Conservation (phyloP, 2,888 invertebrate genomes). For the Thymelicus lineola region DNA sequence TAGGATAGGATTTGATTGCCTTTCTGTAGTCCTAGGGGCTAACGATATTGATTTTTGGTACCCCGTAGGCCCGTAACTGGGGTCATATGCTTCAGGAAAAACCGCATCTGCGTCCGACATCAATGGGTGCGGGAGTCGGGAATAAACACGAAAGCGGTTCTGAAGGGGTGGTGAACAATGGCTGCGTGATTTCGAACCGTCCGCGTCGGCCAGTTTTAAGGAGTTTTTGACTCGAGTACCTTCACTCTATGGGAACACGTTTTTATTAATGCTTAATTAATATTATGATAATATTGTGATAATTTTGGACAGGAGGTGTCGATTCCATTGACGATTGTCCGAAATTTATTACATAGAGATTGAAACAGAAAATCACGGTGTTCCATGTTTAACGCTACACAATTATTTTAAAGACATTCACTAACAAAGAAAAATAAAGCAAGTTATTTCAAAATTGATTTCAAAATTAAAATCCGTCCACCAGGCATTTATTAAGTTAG, state of each 20-base stretch:
- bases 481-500: no score
- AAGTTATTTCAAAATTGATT: no score
- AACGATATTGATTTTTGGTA: not conserved
- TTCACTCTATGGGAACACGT: conserved; percentile 4
- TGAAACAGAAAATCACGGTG: no score
- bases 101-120: conserved; percentile 23
- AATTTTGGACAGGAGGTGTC: no score
- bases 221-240: conserved; percentile 24
- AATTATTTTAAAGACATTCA: no score
- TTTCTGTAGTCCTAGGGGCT: not conserved
- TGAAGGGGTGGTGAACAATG: conserved; percentile 34
- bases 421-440: no score
- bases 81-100: conserved; percentile 4
- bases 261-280: not conserved
- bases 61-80: not conserved
- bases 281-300: not conserved
- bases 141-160: conserved; percentile 27
- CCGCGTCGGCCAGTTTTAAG: not conserved
- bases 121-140: conserved; percentile 18
- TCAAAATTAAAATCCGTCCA: no score
- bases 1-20: not conserved
- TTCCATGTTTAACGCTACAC: no score
- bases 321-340: no score
- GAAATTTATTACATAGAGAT: no score
- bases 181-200: conserved; percentile 23